Evolutionary conservation across 2,888 invertebrate genomes (phyloP).

Genomic region (Ennomos fuscantarius): DNA sequence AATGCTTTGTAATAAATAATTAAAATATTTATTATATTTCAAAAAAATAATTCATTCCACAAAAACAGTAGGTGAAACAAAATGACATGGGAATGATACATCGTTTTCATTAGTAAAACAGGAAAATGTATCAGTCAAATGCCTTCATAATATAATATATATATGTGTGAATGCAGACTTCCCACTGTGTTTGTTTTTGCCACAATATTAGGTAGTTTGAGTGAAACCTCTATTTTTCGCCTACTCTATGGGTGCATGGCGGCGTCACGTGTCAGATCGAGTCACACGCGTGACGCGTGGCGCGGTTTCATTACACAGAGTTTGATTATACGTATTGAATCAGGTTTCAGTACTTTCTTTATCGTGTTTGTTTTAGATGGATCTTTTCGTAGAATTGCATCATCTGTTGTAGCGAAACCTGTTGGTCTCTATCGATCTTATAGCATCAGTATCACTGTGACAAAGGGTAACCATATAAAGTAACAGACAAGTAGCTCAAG

Average conservation of each 20-base stretch:
- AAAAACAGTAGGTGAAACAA: too few relatives aligned
- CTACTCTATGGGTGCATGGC: constrained; percentile 49
- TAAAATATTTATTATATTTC: too few relatives aligned
- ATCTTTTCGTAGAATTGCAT: constrained; percentile 19
- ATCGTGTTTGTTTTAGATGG: constrained; percentile 25
- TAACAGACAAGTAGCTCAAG: too few relatives aligned
- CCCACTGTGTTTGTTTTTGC: constrained; percentile 3
- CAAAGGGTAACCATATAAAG: too few relatives aligned
- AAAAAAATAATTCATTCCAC: too few relatives aligned
- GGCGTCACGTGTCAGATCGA: constrained; percentile 54
- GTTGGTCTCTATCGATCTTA: too few relatives aligned
- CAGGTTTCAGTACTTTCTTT: constrained; percentile 31
- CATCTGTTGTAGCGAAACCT: constrained; percentile 3
- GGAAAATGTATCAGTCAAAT: too few relatives aligned
- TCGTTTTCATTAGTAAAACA: too few relatives aligned
- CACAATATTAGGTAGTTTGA: constrained; percentile 5
- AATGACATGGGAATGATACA: too few relatives aligned
- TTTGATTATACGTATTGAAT: constrained; percentile 25
- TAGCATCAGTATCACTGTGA: too few relatives aligned
- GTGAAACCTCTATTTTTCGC: constrained; percentile 25
- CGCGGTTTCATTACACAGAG: constrained; percentile 36
- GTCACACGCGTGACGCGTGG: constrained; percentile 63
- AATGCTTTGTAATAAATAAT: too few relatives aligned
- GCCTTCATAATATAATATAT: too few relatives aligned
- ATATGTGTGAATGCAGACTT: constrained; percentile 14